Percentiles rank a stretch among this genome's conserved stretches.
phyloP scores from a whole-genome alignment of 1,140 invertebrate species.

The Lysiphlebus fabarum region DNA sequence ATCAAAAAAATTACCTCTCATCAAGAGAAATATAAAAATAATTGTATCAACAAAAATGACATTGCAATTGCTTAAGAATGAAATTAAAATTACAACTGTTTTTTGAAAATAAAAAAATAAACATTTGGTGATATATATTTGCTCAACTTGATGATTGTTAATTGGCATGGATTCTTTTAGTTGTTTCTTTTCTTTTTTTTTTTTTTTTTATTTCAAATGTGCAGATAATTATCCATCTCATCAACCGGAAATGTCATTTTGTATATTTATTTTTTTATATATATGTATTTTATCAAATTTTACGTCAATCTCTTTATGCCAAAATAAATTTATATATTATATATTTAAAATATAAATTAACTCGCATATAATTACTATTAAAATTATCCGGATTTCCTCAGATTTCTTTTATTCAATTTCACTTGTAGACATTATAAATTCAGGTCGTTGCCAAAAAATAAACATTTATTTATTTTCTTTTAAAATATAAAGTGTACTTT shows the following conservation, averaged over 20 bases:
- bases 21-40: too few species aligned
- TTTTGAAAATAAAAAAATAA: too few species aligned
- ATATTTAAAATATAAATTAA: too few species aligned
- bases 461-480: not conserved
- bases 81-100: too few species aligned
- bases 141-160: not conserved
- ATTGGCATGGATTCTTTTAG: conserved; percentile 9
- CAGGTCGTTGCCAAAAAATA: not conserved
- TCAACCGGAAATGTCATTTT: conserved; percentile 11
- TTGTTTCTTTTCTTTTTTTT: not conserved
- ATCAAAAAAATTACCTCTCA: not conserved
- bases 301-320: not conserved
- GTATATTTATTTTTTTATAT: not conserved
- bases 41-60: too few species aligned
- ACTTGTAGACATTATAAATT: too few species aligned
- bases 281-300: not conserved
- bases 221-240: conserved; percentile 16
- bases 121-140: too few species aligned
- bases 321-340: conserved; percentile 4
- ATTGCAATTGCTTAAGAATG: too few species aligned
- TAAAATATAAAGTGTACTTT: too few species aligned
- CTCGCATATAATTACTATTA: too few species aligned
- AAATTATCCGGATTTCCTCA: too few species aligned
- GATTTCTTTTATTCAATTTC: too few species aligned
- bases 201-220: not conserved